phyloP scores from a whole-genome alignment of 2,113 vertebrate species.

The Raja brachyura region DNA sequence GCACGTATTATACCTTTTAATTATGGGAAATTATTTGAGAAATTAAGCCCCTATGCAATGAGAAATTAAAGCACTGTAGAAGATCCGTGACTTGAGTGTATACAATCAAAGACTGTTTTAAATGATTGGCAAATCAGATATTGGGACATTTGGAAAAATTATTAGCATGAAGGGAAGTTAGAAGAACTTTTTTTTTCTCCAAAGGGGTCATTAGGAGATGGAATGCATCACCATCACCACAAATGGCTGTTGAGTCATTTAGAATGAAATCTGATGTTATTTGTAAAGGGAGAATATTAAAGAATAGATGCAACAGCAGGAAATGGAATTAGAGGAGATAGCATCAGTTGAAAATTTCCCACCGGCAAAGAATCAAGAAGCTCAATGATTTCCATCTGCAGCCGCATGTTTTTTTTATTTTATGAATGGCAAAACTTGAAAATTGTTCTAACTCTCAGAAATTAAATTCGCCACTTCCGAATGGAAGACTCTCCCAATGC shows the following conservation, averaged over 20 bases:
- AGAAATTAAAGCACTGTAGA: background rate
- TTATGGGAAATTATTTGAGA: background rate
- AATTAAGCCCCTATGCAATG: background rate
- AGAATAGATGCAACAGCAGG: conserved; percentile 14
- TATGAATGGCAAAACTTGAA: conserved; percentile 14
- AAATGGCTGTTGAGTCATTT: conserved; percentile 21
- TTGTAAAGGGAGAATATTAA: conserved; percentile 23
- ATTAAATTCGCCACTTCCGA: background rate
- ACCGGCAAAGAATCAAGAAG: background rate
- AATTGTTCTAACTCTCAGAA: background rate
- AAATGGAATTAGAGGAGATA: conserved; percentile 25
- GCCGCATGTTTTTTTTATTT: background rate
- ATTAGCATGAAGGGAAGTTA: background rate
- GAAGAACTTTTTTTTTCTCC: background rate
- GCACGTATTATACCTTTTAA: background rate
- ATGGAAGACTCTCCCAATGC: background rate
- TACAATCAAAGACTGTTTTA: background rate
- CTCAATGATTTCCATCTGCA: conserved; percentile 3
- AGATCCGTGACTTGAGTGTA: background rate
- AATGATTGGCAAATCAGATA: conserved; percentile 1
- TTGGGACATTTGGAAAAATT: background rate
- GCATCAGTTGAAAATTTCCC: conserved; percentile 13
- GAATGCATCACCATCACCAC: conserved; percentile 18
- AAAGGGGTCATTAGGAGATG: background rate
- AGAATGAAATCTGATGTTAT: conserved; percentile 1